Conservation (phyloP, 1,140 invertebrate genomes). For the Drosophila bocqueti region DNA sequence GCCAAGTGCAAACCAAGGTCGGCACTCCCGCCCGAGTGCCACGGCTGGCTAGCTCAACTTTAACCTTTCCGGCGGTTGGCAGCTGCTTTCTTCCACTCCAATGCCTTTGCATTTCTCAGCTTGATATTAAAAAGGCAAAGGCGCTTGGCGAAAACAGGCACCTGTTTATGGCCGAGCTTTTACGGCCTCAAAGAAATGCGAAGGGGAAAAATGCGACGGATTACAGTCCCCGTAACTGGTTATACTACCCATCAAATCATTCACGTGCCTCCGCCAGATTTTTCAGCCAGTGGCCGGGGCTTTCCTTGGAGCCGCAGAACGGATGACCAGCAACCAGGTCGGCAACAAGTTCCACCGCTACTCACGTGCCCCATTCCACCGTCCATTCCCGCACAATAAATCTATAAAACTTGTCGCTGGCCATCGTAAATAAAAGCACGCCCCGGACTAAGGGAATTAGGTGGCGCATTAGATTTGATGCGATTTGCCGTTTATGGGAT, state of each 20-base stretch:
- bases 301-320: not conserved
- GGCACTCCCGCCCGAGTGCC: not conserved
- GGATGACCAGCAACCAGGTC: conserved; percentile 24
- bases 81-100: conserved; percentile 50
- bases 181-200: conserved; percentile 41
- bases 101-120: conserved; percentile 56
- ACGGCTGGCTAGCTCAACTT: conserved; percentile 24
- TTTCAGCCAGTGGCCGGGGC: conserved; percentile 11
- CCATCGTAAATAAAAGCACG: conserved; percentile 66
- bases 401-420: conserved; percentile 60
- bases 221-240: conserved; percentile 4
- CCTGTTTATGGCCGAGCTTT: conserved; percentile 43
- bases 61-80: conserved; percentile 47
- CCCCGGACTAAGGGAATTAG: conserved; percentile 36
- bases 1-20: conserved; percentile 54
- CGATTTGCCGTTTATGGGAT: conserved; percentile 54
- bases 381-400: conserved; percentile 39
- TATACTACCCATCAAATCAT: conserved; percentile 24
- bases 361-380: conserved; percentile 49
- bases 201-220: conserved; percentile 17
- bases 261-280: conserved; percentile 43
- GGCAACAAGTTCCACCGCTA: conserved; percentile 17
- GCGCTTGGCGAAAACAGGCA: conserved; percentile 28
- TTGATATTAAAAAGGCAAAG: conserved; percentile 48
- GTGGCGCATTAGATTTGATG: conserved; percentile 54